Conservation (phyloP, 2,888 invertebrate genomes). For the Fragum whitleyi region DNA sequence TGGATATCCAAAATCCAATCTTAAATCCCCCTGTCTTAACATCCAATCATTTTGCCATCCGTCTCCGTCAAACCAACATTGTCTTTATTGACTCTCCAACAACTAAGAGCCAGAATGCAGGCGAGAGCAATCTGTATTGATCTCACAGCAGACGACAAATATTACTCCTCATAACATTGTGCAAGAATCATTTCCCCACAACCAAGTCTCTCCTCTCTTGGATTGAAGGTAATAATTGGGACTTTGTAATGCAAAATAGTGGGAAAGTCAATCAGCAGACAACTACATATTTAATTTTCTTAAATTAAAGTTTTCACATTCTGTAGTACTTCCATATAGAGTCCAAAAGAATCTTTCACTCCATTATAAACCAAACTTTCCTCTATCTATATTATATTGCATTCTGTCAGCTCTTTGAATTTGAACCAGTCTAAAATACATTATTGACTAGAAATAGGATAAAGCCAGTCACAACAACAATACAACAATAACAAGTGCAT, state of each 20-base stretch:
- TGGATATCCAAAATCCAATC: conserved; percentile 15
- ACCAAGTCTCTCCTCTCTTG: not conserved
- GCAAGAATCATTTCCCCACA: conserved; percentile 3
- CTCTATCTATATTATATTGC: no score
- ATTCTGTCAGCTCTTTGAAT: no score
- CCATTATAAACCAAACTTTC: no score
- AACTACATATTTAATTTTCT: no score
- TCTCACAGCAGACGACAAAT: conserved; percentile 24
- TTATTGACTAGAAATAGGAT: no score
- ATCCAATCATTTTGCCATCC: conserved; percentile 42
- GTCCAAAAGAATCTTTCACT: no score
- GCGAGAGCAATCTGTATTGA: conserved; percentile 26
- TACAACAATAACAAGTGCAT: no score
- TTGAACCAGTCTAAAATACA: no score
- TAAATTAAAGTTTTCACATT: no score
- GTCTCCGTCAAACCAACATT: conserved; percentile 37
- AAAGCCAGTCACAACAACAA: no score
- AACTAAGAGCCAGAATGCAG: not conserved
- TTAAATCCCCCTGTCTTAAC: conserved; percentile 18
- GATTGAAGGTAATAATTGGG: conserved; percentile 12
- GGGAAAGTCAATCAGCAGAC: no score
- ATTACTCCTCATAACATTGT: conserved; percentile 13
- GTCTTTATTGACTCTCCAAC: conserved; percentile 41
- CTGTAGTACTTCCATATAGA: no score
- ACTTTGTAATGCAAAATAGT: not conserved